phyloP scores from a whole-genome alignment of 2,797 vertebrate species.

The Notolabrus celidotus region DNA sequence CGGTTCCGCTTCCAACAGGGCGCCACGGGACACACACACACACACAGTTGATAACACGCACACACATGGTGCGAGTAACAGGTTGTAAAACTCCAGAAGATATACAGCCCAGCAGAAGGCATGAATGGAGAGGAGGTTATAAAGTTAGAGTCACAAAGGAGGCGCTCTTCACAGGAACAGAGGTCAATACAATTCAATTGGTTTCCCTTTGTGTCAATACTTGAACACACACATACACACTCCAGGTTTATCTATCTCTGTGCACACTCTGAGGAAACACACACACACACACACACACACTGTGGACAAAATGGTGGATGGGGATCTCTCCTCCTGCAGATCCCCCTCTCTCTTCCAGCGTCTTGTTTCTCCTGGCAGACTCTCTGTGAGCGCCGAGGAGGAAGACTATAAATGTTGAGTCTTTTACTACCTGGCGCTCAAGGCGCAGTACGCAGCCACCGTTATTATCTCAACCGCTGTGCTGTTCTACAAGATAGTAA shows the following conservation, averaged over 20 bases:
- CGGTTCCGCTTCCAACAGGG: slow-evolving; percentile 61
- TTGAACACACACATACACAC: slow-evolving; percentile 24
- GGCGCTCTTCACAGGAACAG: slow-evolving; percentile 60
- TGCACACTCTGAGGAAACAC: slow-evolving; percentile 1
- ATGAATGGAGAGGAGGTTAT: slow-evolving; percentile 62
- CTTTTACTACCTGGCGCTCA: slow-evolving; percentile 78
- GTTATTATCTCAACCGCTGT: slow-evolving; percentile 77
- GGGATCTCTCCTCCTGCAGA: slow-evolving; percentile 15
- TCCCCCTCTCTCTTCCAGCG: slow-evolving; percentile 4
- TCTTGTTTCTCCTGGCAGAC: slow-evolving; percentile 39
- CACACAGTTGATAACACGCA: slow-evolving; percentile 44
- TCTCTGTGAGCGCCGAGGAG: slow-evolving; percentile 42
- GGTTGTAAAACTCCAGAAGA: slow-evolving; percentile 78
- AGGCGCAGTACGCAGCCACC: slow-evolving; percentile 63
- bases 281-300: background rate
- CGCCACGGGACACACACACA: slow-evolving; percentile 30
- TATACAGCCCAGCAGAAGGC: slow-evolving; percentile 75
- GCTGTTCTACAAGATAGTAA: slow-evolving; percentile 80
- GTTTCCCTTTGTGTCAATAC: slow-evolving; percentile 58
- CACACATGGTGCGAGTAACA: slow-evolving; percentile 51
- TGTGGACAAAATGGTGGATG: slow-evolving; percentile 49
- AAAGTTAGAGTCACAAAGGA: slow-evolving; percentile 77
- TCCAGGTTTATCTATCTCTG: slow-evolving; percentile 12
- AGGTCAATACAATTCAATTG: slow-evolving; percentile 66
- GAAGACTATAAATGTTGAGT: slow-evolving; percentile 69